Percentiles rank a stretch among this genome's conserved stretches.
phyloP scores from a whole-genome alignment of 2,888 invertebrate species.

The Lepidocyrtinus sp. region DNA sequence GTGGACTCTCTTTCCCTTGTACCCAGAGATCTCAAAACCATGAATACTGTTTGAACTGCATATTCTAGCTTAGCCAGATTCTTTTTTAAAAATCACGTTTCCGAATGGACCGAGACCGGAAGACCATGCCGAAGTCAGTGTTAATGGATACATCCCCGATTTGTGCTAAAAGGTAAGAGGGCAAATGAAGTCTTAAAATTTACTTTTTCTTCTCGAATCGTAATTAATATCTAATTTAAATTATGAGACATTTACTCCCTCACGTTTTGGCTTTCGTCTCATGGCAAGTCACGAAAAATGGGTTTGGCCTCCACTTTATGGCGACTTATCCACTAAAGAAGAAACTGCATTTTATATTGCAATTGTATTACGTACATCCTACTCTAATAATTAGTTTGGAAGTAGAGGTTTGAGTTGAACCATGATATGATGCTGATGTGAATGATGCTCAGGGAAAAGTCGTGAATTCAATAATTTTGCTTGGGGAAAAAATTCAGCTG shows the following conservation, averaged over 20 bases:
- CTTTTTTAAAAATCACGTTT: not conserved
- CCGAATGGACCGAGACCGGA: constrained; percentile 60
- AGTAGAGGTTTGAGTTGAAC: too few species aligned
- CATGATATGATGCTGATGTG: too few species aligned
- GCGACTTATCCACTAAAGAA: not conserved
- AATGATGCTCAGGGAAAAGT: constrained; percentile 29
- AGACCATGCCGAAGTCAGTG: constrained; percentile 67
- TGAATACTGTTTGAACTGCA: not conserved
- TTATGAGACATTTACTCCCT: not conserved
- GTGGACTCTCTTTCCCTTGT: constrained; percentile 1
- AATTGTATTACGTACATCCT: not conserved
- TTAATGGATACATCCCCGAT: constrained; percentile 67
- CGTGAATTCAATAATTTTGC: constrained; percentile 26
- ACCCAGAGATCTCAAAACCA: not conserved
- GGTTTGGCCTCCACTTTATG: not conserved
- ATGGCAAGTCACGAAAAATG: not conserved
- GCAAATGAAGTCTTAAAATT: not conserved
- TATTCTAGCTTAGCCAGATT: not conserved
- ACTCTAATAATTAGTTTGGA: not conserved
- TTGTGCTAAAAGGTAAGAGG: constrained; percentile 68
- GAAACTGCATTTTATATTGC: not conserved
- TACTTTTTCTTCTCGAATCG: not conserved
- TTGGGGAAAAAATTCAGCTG: not conserved
- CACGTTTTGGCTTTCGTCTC: not conserved
- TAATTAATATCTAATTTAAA: not conserved